Evolutionary conservation across 1,140 invertebrate species (phyloP), one percentile per base, ranked within the genome.

Genomic region (Drosophila hydei): DNA sequence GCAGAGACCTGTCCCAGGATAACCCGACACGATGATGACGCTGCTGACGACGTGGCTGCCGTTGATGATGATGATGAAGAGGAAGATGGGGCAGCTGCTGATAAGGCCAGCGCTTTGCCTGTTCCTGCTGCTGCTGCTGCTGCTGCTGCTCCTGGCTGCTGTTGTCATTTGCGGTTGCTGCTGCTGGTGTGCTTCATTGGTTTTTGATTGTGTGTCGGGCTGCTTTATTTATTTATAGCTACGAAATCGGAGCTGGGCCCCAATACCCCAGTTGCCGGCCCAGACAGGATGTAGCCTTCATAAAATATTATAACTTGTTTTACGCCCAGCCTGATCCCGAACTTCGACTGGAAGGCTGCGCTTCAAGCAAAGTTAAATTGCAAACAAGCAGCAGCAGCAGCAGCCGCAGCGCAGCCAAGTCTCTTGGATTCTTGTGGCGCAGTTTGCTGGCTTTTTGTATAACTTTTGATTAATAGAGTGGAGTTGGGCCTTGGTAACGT

Each of bases 401-500:
- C 55, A 71, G 47, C 27, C 40, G 62, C 23, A 72, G 48, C 59
- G 52, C 19, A 7, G 42, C 27, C 18, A 30, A 23, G 21, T 43
- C 25, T 27, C 40, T 14, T 38, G 33, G 38, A 61, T 64, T 79
- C 63, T 69, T 85, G 76, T 67, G 79, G 76, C 72, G 79, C 79
- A 85, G 64, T 85, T 85, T 81, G 74, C 77, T 85, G 74, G 81
- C 81, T 85, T 85, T 85, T 78, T 81, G 77, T 87, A 87, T 77
- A 85, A 85, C 81, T 87, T 85, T 85, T 85, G 81, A 87, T 87
- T 85, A 85, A 85, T 85, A 85, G 81, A 87, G 74, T 69, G 67
- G 12, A 42, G 33, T 9, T 3, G 23, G 38, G 23, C 72, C 72
- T 3, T 40, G 62, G 75, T 56, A 64, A 73, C 73, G 68, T 75